Percentiles rank a stretch among this genome's conserved stretches.
These are phyloP conservation scores for Pelosia muscerda DNA, from an alignment of 2,888 invertebrate genomes.

Conservation along the genomic window DNA sequence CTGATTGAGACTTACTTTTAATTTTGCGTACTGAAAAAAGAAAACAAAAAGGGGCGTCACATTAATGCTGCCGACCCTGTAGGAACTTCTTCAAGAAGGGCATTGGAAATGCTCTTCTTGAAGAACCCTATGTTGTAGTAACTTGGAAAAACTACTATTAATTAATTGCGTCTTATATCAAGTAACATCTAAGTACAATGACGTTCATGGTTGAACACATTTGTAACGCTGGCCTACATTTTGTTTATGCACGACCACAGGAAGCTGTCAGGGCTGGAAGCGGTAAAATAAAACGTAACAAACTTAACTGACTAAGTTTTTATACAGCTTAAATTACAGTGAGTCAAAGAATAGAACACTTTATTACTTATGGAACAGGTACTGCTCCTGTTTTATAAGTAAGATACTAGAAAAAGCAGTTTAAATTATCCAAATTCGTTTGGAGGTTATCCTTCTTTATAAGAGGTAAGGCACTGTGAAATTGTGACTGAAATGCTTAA, in stretches of 20 bases:
- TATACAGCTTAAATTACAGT: conserved; percentile 35
- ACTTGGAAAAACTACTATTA: no score
- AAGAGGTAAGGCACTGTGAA: not conserved
- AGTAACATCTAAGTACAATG: conserved; percentile 19
- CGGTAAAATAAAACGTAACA: conserved; percentile 52
- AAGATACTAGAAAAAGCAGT: not conserved
- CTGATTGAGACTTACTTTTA: no score
- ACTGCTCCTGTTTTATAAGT: not conserved
- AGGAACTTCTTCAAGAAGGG: no score
- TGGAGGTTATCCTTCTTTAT: not conserved
- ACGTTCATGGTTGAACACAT: conserved; percentile 50
- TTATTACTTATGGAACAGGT: no score
- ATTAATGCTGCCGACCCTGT: no score
- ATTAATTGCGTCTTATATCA: not conserved
- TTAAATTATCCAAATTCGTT: not conserved
- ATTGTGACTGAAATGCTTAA: not conserved
- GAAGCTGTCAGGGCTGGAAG: conserved; percentile 61
- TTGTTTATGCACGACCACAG: conserved; percentile 63
- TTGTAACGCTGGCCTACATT: conserved; percentile 65
- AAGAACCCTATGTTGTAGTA: no score
- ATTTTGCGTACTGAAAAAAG: no score
- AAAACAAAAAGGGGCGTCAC: no score
- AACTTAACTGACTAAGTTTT: conserved; percentile 46
- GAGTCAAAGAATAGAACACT: conserved; percentile 23
- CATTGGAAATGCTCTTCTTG: no score